phyloP scores from a whole-genome alignment of 30 jellyfish, hydroid and myxozoan genomes.

The Turritopsis rubra region DNA sequence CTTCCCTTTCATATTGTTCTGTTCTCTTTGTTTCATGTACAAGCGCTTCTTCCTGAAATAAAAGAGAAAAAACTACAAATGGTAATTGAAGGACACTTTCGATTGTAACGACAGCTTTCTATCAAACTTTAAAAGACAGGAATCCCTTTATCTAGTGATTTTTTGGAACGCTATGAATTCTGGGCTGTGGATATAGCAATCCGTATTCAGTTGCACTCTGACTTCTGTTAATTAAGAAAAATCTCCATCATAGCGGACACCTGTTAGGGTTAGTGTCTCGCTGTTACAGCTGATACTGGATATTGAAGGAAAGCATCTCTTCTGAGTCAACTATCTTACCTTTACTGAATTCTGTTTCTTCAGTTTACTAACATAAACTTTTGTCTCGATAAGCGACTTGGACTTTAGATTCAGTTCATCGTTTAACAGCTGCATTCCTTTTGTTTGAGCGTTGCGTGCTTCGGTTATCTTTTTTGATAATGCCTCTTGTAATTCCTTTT shows the following conservation, averaged over 20 bases:
- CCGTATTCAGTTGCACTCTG: too few relatives aligned
- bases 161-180: too few relatives aligned
- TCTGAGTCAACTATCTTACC: conserved; percentile 16
- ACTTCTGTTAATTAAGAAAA: too few relatives aligned
- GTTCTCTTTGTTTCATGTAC: conserved; percentile 76
- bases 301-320: too few relatives aligned
- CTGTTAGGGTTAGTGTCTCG: too few relatives aligned
- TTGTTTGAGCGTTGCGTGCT: conserved; percentile 57
- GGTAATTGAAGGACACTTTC: too few relatives aligned
- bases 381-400: conserved; percentile 2
- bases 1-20: conserved; percentile 62
- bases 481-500: conserved; percentile 64
- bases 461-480: conserved; percentile 48
- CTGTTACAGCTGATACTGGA: too few relatives aligned
- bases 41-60: conserved; percentile 52
- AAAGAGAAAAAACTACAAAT: neutral
- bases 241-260: too few relatives aligned
- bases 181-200: too few relatives aligned
- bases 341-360: conserved; percentile 49
- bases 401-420: conserved; percentile 51
- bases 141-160: too few relatives aligned
- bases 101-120: too few relatives aligned
- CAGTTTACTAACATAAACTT: neutral
- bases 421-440: conserved; percentile 59
- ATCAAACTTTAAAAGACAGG: too few relatives aligned